These are phyloP conservation scores for Cynodonichthys magdalenae DNA, from an alignment of 2,797 vertebrate species.

Conservation along the genomic window DNA sequence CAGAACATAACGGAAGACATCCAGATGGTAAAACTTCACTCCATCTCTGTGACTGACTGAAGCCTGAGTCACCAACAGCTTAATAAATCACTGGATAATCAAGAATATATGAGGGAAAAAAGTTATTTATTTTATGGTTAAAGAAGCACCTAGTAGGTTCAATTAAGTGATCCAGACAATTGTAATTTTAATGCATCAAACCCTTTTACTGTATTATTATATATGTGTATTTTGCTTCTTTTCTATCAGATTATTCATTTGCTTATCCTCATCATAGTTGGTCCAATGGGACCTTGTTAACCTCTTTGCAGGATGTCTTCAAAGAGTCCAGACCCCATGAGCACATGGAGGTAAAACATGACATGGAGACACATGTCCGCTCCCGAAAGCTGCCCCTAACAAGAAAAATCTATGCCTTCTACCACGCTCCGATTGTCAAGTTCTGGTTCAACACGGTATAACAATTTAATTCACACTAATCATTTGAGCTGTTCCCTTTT, in stretches of 20 bases:
- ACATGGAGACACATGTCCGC: constrained; percentile 88
- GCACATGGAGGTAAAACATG: constrained; percentile 84
- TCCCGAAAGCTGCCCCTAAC: constrained; percentile 93
- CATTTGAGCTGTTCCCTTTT: no score
- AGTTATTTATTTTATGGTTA: no score
- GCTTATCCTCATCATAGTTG: neutral
- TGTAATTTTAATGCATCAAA: neutral
- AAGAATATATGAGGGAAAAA: no score
- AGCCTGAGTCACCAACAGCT: neutral
- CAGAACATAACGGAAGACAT: constrained; percentile 91
- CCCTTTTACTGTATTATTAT: no score
- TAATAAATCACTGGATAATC: no score
- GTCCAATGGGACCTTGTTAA: constrained; percentile 30
- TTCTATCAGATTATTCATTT: neutral
- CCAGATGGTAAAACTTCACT: constrained; percentile 85
- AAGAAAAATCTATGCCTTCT: constrained; percentile 96
- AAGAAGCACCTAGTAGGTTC: neutral
- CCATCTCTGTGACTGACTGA: neutral
- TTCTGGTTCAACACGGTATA: constrained; percentile 98
- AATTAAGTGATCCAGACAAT: neutral
- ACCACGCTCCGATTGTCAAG: constrained; percentile 98
- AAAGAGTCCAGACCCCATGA: constrained; percentile 90
- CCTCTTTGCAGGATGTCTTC: constrained; percentile 89
- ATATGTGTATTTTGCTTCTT: no score
- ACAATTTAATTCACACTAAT: constrained; percentile 2